These are phyloP conservation scores for Coreoperca whiteheadi DNA, from an alignment of 2,113 vertebrate species.

Conservation along the genomic window DNA sequence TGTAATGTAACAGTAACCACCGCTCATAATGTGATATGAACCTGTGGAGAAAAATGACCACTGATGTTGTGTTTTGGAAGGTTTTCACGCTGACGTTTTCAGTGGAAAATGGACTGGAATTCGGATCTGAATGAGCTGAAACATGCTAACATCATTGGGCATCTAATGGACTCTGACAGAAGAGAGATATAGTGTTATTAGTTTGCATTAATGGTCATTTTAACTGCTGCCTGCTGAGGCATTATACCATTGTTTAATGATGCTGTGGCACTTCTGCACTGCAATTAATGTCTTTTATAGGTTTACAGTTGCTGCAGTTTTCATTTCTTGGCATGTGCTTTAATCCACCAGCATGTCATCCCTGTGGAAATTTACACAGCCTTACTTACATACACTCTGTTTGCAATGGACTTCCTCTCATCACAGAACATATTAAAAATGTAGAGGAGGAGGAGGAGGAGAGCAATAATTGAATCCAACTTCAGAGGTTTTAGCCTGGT, in stretches of 20 bases:
- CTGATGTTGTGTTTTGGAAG: background rate
- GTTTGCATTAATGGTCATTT: constrained; percentile 59
- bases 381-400: background rate
- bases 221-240: constrained; percentile 48
- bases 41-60: background rate
- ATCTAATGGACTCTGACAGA: constrained; percentile 59
- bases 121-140: constrained; percentile 50
- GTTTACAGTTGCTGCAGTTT: constrained; percentile 15
- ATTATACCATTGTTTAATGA: constrained; percentile 62
- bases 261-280: constrained; percentile 13
- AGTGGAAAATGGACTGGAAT: background rate
- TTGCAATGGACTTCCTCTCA: background rate
- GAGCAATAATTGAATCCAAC: constrained; percentile 22
- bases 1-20: constrained; percentile 8
- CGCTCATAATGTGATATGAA: background rate
- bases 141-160: constrained; percentile 59
- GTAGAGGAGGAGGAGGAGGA: background rate
- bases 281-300: constrained; percentile 37
- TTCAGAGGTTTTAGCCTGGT: constrained; percentile 17
- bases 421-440: constrained; percentile 9
- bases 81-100: background rate
- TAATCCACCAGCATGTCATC: constrained; percentile 21
- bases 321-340: constrained; percentile 12
- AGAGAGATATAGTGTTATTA: constrained; percentile 40
- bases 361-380: background rate